Evolutionary conservation across 1,140 invertebrate species (phyloP), one percentile per base, ranked within the genome.

Genomic region (Drosophila ambigua): DNA sequence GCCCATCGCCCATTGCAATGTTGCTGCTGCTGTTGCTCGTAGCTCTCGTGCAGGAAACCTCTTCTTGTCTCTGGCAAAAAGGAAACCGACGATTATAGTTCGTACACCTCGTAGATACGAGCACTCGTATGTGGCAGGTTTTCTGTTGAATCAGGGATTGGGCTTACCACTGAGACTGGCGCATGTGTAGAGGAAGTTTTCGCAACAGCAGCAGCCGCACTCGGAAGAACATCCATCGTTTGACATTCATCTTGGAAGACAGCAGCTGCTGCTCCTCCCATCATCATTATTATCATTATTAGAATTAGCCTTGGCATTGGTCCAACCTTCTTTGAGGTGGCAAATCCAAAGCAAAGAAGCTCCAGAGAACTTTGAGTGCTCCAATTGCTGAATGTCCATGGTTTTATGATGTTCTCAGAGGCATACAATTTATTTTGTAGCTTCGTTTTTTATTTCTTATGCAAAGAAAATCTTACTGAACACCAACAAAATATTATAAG

Each of bases 71-170:
- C 74, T 84, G 81, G 61, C 71, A 78, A 82, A 87, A 80, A 84
- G 82, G 82, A 87, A 87, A 85, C 83, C 68, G 78, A 51, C 82
- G 78, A 87, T 87, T 87, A 87, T 82, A 77, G 62, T 72, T 75
- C 23, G 61, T 69, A 74, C 72, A 26, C 77, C 67, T 39, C 54
- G 67, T 62, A 72, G 63, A 85, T 68, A 52, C 59, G 39, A 62
- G 35, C 35, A 35, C 31, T 35, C 31, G 52, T 44, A 57, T 65
- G 63, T 63, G 48, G 64, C 20, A 71, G 53, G 24, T 49, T 41
- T 39, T 59, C 24, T 41, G n/a, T 31, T 39, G 35, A 4, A 13
- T 13, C 35, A 13, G 35, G 4, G 35, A 4, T 4, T 39, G 35
- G 11, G 11, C 11, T 5, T 13, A 7, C 0, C 11, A 4, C 9